Evolutionary conservation across 64 coral and sea anemone species (phyloP).

Genomic region (Montipora cactus): DNA sequence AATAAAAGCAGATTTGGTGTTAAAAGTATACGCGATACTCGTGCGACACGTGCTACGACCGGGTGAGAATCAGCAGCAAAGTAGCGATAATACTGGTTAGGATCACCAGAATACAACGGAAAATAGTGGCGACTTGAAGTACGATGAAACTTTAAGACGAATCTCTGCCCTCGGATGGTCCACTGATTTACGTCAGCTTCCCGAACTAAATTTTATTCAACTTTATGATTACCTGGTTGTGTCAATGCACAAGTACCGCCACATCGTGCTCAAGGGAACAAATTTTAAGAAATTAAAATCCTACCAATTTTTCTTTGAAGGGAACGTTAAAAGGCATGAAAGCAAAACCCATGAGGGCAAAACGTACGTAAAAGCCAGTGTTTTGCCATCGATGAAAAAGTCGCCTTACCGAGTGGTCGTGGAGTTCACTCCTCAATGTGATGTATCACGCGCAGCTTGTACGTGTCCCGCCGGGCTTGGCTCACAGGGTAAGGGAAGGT

Average conservation of each 20-base stretch:
- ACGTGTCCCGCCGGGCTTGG: not conserved
- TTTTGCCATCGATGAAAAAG: constrained; percentile 32
- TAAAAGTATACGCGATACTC: constrained; percentile 22
- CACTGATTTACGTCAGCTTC: constrained; percentile 24
- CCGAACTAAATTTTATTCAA: constrained; percentile 15
- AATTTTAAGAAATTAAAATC: constrained; percentile 24
- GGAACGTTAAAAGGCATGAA: not conserved
- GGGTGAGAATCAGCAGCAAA: constrained; percentile 13
- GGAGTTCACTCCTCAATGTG: not conserved
- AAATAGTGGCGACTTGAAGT: constrained; percentile 4
- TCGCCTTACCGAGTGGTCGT: not conserved
- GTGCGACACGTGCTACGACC: constrained; percentile 10
- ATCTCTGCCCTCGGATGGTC: constrained; percentile 19
- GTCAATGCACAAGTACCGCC: constrained; percentile 9
- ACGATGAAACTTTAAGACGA: constrained; percentile 10
- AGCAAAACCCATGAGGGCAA: not conserved
- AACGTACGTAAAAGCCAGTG: constrained; percentile 4
- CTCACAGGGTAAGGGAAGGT: constrained; percentile 35
- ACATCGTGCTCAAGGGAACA: constrained; percentile 10
- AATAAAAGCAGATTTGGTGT: constrained; percentile 26
- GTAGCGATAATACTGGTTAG: constrained; percentile 10
- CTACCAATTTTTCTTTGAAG: not conserved
- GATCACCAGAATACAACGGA: not conserved
- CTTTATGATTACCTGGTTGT: constrained; percentile 8
- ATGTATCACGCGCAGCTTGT: constrained; percentile 31